Percentiles rank a stretch among this genome's conserved stretches.
Evolutionary conservation across 2,797 vertebrate species (phyloP).

Genomic region (Fratercula arctica): DNA sequence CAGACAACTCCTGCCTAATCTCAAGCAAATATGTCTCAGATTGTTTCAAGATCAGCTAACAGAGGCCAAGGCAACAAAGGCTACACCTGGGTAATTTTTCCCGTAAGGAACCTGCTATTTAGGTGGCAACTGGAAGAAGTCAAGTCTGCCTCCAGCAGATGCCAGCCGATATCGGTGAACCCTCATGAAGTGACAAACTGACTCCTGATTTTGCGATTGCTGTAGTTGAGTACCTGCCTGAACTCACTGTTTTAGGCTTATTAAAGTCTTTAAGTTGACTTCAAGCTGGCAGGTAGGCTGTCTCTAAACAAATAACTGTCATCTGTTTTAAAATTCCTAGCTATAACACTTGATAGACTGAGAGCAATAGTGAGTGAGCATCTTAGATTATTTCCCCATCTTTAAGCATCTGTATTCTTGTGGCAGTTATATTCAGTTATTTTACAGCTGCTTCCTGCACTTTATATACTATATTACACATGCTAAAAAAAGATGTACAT

Average conservation of each 20-base stretch:
- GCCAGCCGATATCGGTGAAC: neutral
- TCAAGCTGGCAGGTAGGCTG: neutral
- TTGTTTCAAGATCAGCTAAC: neutral
- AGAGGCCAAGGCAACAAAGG: neutral
- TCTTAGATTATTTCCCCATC: neutral
- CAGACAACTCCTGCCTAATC: neutral
- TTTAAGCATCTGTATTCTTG: neutral
- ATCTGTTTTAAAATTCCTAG: neutral
- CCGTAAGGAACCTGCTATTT: neutral
- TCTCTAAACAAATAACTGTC: neutral
- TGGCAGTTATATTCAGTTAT: neutral
- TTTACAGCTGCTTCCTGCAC: neutral
- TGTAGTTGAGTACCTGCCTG: neutral
- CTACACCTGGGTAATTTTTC: neutral
- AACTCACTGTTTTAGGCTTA: neutral
- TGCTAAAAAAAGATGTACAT: neutral
- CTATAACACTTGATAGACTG: neutral
- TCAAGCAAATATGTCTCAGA: neutral
- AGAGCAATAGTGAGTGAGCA: neutral
- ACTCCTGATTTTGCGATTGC: neutral
- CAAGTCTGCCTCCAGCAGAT: neutral
- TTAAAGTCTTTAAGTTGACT: neutral
- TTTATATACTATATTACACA: neutral
- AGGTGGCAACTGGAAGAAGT: neutral
- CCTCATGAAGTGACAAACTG: neutral